A percentile compares a stretch with the other conserved stretches of the same genome.
Conservation (phyloP, 2,888 invertebrate species). For the Rhagium mordax region DNA sequence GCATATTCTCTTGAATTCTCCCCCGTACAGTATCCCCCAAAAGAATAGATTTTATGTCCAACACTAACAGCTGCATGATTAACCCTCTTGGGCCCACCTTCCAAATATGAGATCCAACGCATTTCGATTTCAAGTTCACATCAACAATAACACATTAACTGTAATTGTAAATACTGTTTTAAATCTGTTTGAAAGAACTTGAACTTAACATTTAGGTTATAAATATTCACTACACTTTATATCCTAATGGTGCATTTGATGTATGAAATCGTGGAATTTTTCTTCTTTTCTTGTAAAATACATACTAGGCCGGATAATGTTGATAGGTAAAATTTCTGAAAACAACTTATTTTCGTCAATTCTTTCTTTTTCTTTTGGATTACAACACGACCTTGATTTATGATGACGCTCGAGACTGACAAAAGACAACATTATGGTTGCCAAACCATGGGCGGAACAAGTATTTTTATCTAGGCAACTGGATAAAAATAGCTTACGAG, state of each 20-base stretch:
- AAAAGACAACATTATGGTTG: slow-evolving; percentile 7
- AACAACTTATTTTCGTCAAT: background rate
- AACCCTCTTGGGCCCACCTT: slow-evolving; percentile 92
- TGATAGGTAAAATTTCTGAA: background rate
- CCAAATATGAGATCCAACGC: slow-evolving; percentile 89
- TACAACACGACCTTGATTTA: slow-evolving; percentile 27
- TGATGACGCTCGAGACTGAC: slow-evolving; percentile 17
- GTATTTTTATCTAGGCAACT: slow-evolving; percentile 7
- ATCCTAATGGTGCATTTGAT: slow-evolving; percentile 21
- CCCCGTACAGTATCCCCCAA: slow-evolving; percentile 93
- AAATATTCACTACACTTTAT: slow-evolving; percentile 38
- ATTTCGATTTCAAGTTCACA: slow-evolving; percentile 67
- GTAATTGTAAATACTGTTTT: slow-evolving; percentile 20
- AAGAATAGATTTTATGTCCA: slow-evolving; percentile 86
- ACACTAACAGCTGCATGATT: slow-evolving; percentile 93
- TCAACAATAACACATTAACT: slow-evolving; percentile 18
- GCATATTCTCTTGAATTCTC: slow-evolving; percentile 83
- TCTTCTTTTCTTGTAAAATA: background rate
- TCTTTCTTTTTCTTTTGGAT: slow-evolving; percentile 18
- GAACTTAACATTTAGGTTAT: slow-evolving; percentile 44
- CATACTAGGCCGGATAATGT: slow-evolving; percentile 3
- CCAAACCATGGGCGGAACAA: slow-evolving; percentile 15
- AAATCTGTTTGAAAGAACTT: slow-evolving; percentile 34
- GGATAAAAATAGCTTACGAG: background rate
- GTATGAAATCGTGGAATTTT: background rate